Base-by-base conservation (phyloP, 2,888 invertebrate genomes). In the Slavum lentiscoides region DNA sequence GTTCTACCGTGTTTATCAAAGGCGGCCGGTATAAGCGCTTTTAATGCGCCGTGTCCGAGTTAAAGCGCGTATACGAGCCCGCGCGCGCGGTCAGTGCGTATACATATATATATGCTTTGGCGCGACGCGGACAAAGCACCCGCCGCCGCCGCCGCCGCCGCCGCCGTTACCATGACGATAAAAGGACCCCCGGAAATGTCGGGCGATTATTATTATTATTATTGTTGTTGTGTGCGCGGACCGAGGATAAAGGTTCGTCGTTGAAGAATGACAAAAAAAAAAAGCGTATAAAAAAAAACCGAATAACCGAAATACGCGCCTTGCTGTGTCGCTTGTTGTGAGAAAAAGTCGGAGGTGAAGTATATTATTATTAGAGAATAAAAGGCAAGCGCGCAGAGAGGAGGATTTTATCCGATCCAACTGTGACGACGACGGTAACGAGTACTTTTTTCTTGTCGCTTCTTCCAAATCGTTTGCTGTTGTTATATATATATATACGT, bases 1-100 rank as follows among this genome's bases (percentile, higher is more conserved):
- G 62, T 70, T 62, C 72, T 43, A 72, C 80, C 70, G 72, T 80
- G 80, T 72, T 80, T 80, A 80, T 80, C 80, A 72, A 80, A 72
- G 64, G 64, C 80, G 72, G 64, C 58, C 80, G 72, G 70, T 72
- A 80, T 72, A 80, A 70, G 72, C 80, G 80, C 53, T 64, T 80
- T 72, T 43, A 58, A 30, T 80, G 39, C 64, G 67, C 43, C 59
- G 55, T 49, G 55, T 9, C 70, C 62, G 55, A 61, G 69, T 68
- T 61, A 55, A 62, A 74, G 37, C 64, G 64, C 6, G 69, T 61
- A 49, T 49, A 49, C 11, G 11, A n/a, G n/a, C n/a, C 30, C 30
- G 30, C 1, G 30, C 30, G 30, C 8, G 11, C 7, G 77, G 77
- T 77, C 77, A 77, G 69, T 43, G 64, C 6, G 69, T 59, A 49